Percentiles rank a stretch among this genome's conserved stretches.
These are phyloP conservation scores for Strigamia maritima DNA, from an alignment of 2,888 invertebrate species.

Conservation along the genomic window DNA sequence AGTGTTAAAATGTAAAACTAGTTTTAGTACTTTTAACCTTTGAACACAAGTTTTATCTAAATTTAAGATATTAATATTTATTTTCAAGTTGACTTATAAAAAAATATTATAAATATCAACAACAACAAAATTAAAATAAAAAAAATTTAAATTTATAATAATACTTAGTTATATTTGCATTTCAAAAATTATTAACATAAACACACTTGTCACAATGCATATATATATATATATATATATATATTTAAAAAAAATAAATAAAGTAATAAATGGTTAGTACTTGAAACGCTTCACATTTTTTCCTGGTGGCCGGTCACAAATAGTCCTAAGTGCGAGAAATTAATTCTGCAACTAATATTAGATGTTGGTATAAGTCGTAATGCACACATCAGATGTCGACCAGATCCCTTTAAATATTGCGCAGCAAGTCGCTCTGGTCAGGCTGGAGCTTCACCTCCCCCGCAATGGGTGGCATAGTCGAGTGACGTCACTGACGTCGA, in stretches of 20 bases:
- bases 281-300: not conserved
- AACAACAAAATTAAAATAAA: too few relatives aligned
- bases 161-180: not conserved
- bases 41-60: not conserved
- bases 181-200: not conserved
- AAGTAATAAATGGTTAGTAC: not conserved
- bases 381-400: not conserved
- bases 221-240: too few relatives aligned
- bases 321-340: not conserved
- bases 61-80: not conserved
- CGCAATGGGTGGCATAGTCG: not conserved
- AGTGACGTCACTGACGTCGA: not conserved
- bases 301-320: not conserved
- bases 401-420: not conserved
- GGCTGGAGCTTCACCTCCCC: not conserved
- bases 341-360: not conserved
- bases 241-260: not conserved
- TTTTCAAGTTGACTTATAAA: not conserved
- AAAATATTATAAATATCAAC: too few relatives aligned
- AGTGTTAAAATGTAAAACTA: not conserved
- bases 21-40: not conserved
- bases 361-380: not conserved
- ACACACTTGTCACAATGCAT: too few relatives aligned
- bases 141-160: not conserved
- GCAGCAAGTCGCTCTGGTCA: not conserved